Base-by-base conservation (phyloP, 2,888 invertebrate species). In the Neocrepidodera transversa region DNA sequence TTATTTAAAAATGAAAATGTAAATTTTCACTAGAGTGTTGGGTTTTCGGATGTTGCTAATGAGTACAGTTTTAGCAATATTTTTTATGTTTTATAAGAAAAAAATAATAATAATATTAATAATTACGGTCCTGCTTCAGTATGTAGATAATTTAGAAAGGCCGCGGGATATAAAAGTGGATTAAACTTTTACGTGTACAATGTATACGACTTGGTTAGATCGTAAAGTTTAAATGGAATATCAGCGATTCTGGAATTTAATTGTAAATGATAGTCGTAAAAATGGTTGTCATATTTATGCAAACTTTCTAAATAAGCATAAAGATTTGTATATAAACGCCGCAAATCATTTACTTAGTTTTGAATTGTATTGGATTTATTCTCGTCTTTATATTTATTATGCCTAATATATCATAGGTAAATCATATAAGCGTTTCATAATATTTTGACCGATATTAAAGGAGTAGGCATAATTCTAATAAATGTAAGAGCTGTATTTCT, bases 81-180 rank as follows among this genome's bases (percentile, higher is more conserved):
- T n/a, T n/a, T n/a, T 23, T 23, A 23, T 10, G 11, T 11, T 2
- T 36, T 14, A 36, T 36, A 36, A 36, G 7, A 7, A 1, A 36
- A 5, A 7, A 36, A 11, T 2, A 36, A 10, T 36, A 36, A 36
- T 11, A 11, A 36, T 11, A n/a, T 13, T 40, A n/a, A 16, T 16
- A 16, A 17, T 40, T 40, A 20, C 43, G 43, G 23, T 20, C 23
- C 18, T 20, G 43, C n/a, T n/a, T 20, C 10, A 2, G 10, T 2
- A 5, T 4, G 49, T 47, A 35, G 30, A 60, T 60, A 51, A 55
- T 60, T 60, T 53, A 51, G 55, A 51, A 48, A 55, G 51, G 32
- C 60, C 35, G 38, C 51, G 30, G 55, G 50, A 36, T 38, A 50
- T 60, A 51, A 55, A 55, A 50, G 59, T 54, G 36, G 48, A 55